Evolutionary conservation across 1,140 invertebrate genomes (phyloP), one percentile per base, ranked within the genome.

Genomic region (Drosophila teissieri): DNA sequence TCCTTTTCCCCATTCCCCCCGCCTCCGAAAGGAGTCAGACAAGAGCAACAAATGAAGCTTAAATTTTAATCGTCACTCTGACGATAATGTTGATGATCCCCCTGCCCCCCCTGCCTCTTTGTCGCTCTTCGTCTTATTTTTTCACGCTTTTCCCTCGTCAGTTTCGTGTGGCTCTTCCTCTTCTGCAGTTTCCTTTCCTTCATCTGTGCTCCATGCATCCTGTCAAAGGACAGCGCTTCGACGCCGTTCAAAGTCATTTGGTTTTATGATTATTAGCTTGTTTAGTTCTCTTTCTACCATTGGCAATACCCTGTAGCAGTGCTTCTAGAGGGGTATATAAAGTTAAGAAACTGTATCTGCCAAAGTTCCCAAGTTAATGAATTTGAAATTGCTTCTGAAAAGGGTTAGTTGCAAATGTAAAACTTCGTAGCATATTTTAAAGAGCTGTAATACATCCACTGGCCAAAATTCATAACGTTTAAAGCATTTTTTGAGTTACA

Each of bases 201-300:
- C 15, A 42, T 34, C 58, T 45, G 42, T 44, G 51, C 45, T 52
- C 49, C 56, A 58, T 65, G 75, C 67, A 78, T 64, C 67, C 76
- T 54, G 56, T 60, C 61, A 56, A 51, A 75, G 62, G 70, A 78
- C 73, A 61, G 73, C 82, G 58, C 57, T 67, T 52, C 69, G 80
- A 75, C 81, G 69, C 79, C 90, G 90, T 91, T 91, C 90, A 90
- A 91, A 90, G 86, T 91, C 90, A 91, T 91, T 91, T 91, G 86
- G 61, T 91, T 91, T 91, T 91, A 91, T 91, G 90, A 91, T 91
- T 91, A 91, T 91, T 91, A 91, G 90, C 90, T 90, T 91, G 90
- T 89, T 90, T 89, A 90, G 84, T 89, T 89, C 84, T 68, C 61
- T 45, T 65, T 68, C 64, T 36, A 27, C 31, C 46, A 51, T 65